Percentiles rank a stretch among this genome's conserved stretches.
Conservation (phyloP, 2,797 vertebrate genomes). For the Propithecus perrieri region DNA sequence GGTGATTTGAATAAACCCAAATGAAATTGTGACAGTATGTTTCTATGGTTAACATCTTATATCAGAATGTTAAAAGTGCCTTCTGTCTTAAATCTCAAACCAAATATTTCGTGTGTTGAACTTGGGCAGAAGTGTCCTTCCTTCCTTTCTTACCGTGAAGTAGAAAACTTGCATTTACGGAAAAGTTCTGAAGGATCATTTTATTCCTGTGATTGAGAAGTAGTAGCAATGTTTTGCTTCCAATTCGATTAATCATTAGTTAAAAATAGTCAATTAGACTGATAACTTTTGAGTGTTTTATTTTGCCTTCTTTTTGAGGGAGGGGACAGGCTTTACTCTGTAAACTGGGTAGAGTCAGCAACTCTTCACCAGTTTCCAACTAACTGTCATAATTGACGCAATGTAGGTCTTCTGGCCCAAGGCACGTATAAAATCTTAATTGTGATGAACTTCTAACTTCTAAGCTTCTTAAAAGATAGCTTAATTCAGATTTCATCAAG, state of each 20-base stretch:
- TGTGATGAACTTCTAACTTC: conserved; percentile 66
- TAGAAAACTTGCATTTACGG: conserved; percentile 64
- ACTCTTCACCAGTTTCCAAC: neutral
- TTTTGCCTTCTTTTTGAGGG: conserved; percentile 52
- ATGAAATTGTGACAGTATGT: conserved; percentile 71
- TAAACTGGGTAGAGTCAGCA: conserved; percentile 65
- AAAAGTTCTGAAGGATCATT: conserved; percentile 61
- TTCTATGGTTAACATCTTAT: conserved; percentile 78
- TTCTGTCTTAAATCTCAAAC: conserved; percentile 88
- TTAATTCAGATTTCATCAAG: conserved; percentile 53
- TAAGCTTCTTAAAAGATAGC: conserved; percentile 67
- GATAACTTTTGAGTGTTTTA: conserved; percentile 19
- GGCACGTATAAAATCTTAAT: conserved; percentile 66
- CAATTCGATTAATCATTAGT: conserved; percentile 36
- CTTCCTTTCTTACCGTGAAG: conserved; percentile 71
- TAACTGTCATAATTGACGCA: neutral
- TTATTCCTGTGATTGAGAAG: conserved; percentile 79
- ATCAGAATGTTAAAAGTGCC: conserved; percentile 88
- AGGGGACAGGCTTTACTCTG: conserved; percentile 53
- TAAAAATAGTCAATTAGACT: conserved; percentile 16
- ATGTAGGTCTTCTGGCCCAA: conserved; percentile 73
- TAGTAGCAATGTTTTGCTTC: conserved; percentile 73
- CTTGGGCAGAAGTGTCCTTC: conserved; percentile 86
- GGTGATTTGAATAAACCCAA: conserved; percentile 71
- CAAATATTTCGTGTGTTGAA: conserved; percentile 86